Conservation (phyloP, 2,797 vertebrate species). For the Acanthurus lineatus region DNA sequence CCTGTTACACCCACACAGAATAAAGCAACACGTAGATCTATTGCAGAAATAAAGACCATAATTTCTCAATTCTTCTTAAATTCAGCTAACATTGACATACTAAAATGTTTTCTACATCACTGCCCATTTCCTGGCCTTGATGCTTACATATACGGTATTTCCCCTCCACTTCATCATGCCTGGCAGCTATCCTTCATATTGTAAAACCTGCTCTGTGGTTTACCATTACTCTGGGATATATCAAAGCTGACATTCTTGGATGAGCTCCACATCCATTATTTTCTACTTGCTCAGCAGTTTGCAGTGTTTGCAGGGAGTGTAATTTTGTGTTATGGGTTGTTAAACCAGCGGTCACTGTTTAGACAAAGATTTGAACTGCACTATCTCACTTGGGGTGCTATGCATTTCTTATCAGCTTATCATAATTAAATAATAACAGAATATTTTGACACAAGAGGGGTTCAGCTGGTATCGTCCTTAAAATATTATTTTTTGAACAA, state of each 20-base stretch:
- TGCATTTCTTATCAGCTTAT: background rate
- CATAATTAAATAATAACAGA: background rate
- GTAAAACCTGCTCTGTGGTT: constrained; percentile 58
- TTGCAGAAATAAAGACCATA: no score
- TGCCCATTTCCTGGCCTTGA: constrained; percentile 24
- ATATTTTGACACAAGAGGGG: background rate
- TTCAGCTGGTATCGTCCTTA: background rate
- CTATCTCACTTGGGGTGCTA: background rate
- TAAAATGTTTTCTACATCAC: constrained; percentile 27
- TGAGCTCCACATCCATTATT: constrained; percentile 49
- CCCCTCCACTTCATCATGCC: constrained; percentile 24
- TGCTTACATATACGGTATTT: constrained; percentile 2
- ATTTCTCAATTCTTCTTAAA: background rate
- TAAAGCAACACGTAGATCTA: no score
- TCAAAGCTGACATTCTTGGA: constrained; percentile 58
- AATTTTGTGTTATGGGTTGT: constrained; percentile 38
- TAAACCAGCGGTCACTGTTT: constrained; percentile 20
- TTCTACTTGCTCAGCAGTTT: constrained; percentile 46
- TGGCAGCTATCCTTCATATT: constrained; percentile 48
- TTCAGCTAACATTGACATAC: background rate
- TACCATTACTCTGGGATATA: constrained; percentile 62
- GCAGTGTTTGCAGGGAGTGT: constrained; percentile 30
- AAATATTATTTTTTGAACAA: background rate
- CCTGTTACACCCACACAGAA: no score
- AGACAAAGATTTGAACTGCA: constrained; percentile 16